Base-by-base conservation (phyloP, 1,140 invertebrate species). In the Oryzaephilus surinamensis region DNA sequence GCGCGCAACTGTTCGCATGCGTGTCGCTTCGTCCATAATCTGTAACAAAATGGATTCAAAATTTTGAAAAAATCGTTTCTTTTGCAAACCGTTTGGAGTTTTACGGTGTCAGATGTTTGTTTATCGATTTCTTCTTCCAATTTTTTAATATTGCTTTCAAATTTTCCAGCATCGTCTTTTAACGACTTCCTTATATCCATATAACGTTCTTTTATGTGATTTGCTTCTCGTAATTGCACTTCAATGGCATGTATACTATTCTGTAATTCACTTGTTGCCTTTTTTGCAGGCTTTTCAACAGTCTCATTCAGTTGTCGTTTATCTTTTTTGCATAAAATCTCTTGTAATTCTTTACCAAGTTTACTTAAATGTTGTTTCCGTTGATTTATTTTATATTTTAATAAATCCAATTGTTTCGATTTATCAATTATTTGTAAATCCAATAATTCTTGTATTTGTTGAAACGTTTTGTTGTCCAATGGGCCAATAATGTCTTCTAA, bases 151-250 rank as follows among this genome's bases (percentile, higher is more conserved):
- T 76, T 78, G 6, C 76, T 81, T 48, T 83, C 80, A 45, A 84
- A 85, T 30, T 76, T 73, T 1, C 77, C 73, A 0, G 78, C 71
- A 52, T 83, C 80, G 29, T 73, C 71, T 52, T 77, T 69, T 0
- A 86, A 54, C n/a, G 76, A 78, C 38, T 71, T 68, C 48, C 74
- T 65, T n/a, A 85, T 84, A 5, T 73, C 74, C 29, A 65, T 64
- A 48, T 86, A 86, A 53, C 84, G 85, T 57, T 81, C 81, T 40
- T 76, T 72, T 1, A 85, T 71, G 38, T 84, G 73, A 49, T 83
- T 77, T 2, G 81, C 81, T 61, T 86, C 82, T 60, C 81, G 78
- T 65, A 79, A 77, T 63, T 84, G 82, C 20, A 86, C 76, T 32
- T 81, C 72, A 2, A 82, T 73, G 43, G 76, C 73, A 52, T 86